Evolutionary conservation across 2,797 vertebrate genomes (phyloP).

Genomic region (Bradypodion pumilum): DNA sequence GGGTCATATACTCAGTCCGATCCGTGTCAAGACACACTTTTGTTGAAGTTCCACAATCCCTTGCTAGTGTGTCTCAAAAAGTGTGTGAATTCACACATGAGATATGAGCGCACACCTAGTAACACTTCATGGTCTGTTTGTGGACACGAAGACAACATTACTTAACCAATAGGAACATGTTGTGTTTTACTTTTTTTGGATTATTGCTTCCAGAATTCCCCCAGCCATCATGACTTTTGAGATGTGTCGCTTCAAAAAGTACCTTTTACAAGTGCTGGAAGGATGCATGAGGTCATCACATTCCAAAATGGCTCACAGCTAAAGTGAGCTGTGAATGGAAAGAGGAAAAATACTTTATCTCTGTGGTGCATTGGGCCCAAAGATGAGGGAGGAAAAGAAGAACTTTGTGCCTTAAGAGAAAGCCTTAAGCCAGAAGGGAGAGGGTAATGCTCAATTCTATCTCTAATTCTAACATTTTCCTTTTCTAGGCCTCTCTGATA

Average conservation of each 20-base stretch:
- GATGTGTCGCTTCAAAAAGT: neutral
- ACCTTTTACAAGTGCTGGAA: neutral
- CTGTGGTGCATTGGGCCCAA: neutral
- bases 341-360: neutral
- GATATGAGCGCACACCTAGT: too few relatives aligned
- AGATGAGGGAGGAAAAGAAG: neutral
- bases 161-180: neutral
- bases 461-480: neutral
- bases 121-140: neutral
- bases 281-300: too few relatives aligned
- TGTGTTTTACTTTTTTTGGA: neutral
- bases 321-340: neutral
- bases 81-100: too few relatives aligned
- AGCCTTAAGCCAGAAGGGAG: too few relatives aligned
- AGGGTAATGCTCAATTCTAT: neutral
- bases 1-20: too few relatives aligned
- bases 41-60: too few relatives aligned
- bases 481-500: neutral
- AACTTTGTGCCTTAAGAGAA: neutral
- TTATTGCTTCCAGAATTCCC: too few relatives aligned
- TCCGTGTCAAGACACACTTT: too few relatives aligned
- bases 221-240: too few relatives aligned
- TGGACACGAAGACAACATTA: neutral
- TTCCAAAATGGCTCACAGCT: neutral
- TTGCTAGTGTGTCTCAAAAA: too few relatives aligned